phyloP scores from a whole-genome alignment of 2,888 invertebrate genomes.

The Horisme vitalbata region DNA sequence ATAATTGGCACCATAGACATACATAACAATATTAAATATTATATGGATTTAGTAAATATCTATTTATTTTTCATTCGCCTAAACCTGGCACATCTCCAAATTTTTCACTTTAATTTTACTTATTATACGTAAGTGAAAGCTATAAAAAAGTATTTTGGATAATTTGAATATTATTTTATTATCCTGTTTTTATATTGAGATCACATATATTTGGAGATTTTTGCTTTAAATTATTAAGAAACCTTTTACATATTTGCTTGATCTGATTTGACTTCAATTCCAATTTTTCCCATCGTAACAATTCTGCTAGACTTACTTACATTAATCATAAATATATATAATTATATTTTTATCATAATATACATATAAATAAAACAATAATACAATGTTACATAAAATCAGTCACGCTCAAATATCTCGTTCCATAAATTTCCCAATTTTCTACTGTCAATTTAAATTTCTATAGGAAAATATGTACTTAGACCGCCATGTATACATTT shows the following conservation, averaged over 20 bases:
- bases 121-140: too few relatives aligned
- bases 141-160: too few relatives aligned
- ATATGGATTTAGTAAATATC: background rate
- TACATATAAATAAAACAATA: slow-evolving; percentile 41
- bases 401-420: slow-evolving; percentile 49
- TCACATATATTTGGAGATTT: too few relatives aligned
- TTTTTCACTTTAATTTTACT: too few relatives aligned
- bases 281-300: too few relatives aligned
- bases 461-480: slow-evolving; percentile 7
- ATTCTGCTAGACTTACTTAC: too few relatives aligned
- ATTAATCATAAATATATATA: background rate
- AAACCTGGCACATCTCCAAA: background rate
- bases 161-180: too few relatives aligned
- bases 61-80: too few relatives aligned
- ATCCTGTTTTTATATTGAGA: too few relatives aligned
- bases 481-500: slow-evolving; percentile 1
- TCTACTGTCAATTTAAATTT: slow-evolving; percentile 32
- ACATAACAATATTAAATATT: background rate
- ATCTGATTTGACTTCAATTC: background rate
- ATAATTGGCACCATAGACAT: slow-evolving; percentile 32
- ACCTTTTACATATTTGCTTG: too few relatives aligned
- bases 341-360: slow-evolving; percentile 26
- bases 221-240: too few relatives aligned
- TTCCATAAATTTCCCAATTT: slow-evolving; percentile 36
- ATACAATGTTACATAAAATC: slow-evolving; percentile 48